Percentiles rank a stretch among this genome's conserved stretches.
phyloP scores from a whole-genome alignment of 2,113 vertebrate species.

The Micromys minutus region DNA sequence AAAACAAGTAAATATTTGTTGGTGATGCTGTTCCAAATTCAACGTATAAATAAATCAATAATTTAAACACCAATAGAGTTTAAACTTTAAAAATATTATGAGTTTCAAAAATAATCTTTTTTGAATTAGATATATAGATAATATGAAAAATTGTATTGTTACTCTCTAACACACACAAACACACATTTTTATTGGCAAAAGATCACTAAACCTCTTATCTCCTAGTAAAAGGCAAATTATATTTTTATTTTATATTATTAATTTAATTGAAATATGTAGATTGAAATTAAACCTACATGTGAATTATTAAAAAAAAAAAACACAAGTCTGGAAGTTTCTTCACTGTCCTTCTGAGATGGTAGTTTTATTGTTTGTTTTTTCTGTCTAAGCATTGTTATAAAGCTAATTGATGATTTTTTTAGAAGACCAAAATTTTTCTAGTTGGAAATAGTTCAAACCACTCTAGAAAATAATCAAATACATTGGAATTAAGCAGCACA shows the following conservation, averaged over 20 bases:
- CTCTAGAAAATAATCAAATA: not conserved
- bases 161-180: not conserved
- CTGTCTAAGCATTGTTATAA: not conserved
- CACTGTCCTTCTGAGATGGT: not conserved
- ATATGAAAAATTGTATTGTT: not conserved
- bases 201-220: not conserved
- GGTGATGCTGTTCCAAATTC: not conserved
- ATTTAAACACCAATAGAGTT: not conserved
- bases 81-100: not conserved
- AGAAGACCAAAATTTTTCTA: not conserved
- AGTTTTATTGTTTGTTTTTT: not conserved
- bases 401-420: not conserved
- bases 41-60: not conserved
- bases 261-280: not conserved
- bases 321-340: not conserved
- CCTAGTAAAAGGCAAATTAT: slow-evolving; percentile 15
- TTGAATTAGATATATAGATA: not conserved
- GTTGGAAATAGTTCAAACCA: not conserved
- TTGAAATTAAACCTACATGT: slow-evolving; percentile 6
- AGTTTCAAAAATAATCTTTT: slow-evolving; percentile 27
- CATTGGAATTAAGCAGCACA: not conserved
- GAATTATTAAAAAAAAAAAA: slow-evolving; percentile 38
- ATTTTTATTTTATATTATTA: not conserved
- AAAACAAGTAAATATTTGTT: not conserved
- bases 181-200: not conserved